These are phyloP conservation scores for Gibbula magus DNA, from an alignment of 2,888 invertebrate species.

Conservation along the genomic window DNA sequence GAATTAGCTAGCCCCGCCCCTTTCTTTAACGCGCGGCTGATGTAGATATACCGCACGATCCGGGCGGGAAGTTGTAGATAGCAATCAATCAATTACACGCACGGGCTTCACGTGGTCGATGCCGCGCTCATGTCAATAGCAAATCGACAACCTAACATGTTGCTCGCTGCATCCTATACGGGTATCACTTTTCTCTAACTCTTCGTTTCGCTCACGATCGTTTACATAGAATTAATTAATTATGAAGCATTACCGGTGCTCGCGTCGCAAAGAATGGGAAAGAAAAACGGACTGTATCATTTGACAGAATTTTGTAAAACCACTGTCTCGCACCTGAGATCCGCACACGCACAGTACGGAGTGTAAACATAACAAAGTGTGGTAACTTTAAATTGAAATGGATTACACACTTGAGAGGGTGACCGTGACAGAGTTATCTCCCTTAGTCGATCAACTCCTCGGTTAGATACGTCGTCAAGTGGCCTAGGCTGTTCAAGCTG, in stretches of 20 bases:
- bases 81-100: no score
- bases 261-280: background rate
- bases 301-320: background rate
- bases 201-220: background rate
- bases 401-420: background rate
- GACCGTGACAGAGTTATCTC: background rate
- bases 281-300: conserved; percentile 3
- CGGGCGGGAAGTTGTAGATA: no score
- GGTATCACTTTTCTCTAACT: conserved; percentile 6
- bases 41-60: no score
- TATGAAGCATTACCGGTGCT: background rate
- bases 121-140: background rate
- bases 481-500: background rate
- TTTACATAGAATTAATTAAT: conserved; percentile 5
- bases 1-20: background rate
- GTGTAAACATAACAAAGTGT: conserved; percentile 8
- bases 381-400: background rate
- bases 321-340: background rate
- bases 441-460: background rate
- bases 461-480: background rate
- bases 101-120: background rate
- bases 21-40: no score
- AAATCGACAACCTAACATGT: background rate
- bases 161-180: background rate
- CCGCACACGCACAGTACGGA: background rate